phyloP scores from a whole-genome alignment of 2,888 invertebrate genomes.

The Apodemia mormo region DNA sequence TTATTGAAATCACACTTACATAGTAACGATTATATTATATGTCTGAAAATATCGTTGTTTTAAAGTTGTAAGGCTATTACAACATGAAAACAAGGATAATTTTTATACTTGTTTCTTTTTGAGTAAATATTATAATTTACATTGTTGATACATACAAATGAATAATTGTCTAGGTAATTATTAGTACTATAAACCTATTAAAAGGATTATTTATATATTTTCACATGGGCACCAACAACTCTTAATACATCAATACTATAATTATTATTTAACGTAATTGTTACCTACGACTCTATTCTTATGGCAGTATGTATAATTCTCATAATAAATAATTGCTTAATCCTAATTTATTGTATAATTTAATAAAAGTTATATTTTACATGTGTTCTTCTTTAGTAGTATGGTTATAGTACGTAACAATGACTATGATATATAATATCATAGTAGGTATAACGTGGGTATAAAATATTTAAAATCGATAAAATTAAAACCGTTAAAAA shows the following conservation, averaged over 20 bases:
- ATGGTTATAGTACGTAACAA: not conserved
- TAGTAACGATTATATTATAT: too few species aligned
- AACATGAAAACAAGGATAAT: too few species aligned
- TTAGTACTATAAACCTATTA: too few species aligned
- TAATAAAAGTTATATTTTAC: not conserved
- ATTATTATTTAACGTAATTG: not conserved
- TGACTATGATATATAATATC: constrained; percentile 13
- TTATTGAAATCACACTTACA: too few species aligned
- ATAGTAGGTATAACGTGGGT: not conserved
- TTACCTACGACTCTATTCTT: constrained; percentile 53
- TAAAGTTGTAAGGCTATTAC: too few species aligned
- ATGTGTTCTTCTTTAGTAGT: not conserved
- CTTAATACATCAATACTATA: not conserved
- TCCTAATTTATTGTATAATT: constrained; percentile 29
- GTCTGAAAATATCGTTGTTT: too few species aligned
- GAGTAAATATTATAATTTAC: too few species aligned
- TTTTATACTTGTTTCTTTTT: too few species aligned
- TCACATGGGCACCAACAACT: not conserved
- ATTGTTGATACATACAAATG: too few species aligned
- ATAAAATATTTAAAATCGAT: too few species aligned
- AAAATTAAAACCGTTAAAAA: too few species aligned
- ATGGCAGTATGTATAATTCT: constrained; percentile 63
- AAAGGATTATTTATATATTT: not conserved
- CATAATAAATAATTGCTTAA: constrained; percentile 65
- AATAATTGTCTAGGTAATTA: too few species aligned